Evolutionary conservation across 2,888 invertebrate genomes (phyloP).

Genomic region (Andrena haemorrhoa): DNA sequence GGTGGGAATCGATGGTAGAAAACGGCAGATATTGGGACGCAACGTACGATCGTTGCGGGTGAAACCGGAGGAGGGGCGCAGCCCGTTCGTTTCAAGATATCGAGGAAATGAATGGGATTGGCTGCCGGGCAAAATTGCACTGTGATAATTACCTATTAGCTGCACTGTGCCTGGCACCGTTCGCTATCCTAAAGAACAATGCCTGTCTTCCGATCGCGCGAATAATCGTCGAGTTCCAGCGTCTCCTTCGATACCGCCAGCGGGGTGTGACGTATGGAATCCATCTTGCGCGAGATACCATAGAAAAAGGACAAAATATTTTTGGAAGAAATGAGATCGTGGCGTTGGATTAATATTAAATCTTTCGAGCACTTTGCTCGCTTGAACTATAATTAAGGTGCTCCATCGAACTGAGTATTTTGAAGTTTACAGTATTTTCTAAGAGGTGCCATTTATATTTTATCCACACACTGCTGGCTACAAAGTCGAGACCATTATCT

Average conservation of each 20-base stretch:
- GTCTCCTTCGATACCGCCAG: conserved; percentile 27
- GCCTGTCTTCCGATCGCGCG: conserved; percentile 41
- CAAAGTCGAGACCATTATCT: too few relatives aligned
- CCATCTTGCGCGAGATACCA: not conserved
- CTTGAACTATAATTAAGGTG: too few relatives aligned
- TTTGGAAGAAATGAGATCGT: not conserved
- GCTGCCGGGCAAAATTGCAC: conserved; percentile 78
- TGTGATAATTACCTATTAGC: conserved; percentile 83
- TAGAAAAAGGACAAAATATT: not conserved
- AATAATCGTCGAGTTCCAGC: conserved; percentile 45
- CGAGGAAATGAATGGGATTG: conserved; percentile 84
- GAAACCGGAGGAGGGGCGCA: conserved; percentile 52
- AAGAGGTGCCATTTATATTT: too few relatives aligned
- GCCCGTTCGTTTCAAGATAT: conserved; percentile 79
- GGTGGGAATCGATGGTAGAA: conserved; percentile 80
- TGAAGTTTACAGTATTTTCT: too few relatives aligned
- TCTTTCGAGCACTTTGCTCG: too few relatives aligned
- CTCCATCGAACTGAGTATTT: too few relatives aligned
- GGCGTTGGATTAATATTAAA: too few relatives aligned
- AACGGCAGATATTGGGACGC: conserved; percentile 76
- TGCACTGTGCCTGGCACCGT: conserved; percentile 70
- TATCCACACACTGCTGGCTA: too few relatives aligned
- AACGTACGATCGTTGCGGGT: conserved; percentile 63
- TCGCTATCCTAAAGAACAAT: conserved; percentile 63
- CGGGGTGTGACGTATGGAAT: not conserved